Conservation (phyloP, 2,888 invertebrate species). For the Notodonta dromedarius region DNA sequence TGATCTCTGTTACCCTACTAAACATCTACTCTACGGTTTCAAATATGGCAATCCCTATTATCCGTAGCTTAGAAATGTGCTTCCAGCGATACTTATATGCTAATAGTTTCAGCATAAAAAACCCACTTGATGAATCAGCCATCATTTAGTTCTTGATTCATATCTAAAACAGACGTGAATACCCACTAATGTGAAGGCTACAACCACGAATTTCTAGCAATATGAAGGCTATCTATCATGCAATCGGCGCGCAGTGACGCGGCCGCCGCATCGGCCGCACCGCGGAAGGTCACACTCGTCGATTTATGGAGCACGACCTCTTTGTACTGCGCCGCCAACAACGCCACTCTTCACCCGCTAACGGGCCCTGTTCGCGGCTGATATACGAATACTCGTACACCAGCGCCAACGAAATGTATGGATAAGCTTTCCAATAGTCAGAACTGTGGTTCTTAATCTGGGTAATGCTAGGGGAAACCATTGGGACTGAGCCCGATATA, state of each 20-base stretch:
- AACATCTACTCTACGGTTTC: no score
- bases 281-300: conserved; percentile 63
- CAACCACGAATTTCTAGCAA: conserved; percentile 4
- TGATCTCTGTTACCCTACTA: no score
- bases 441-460: not conserved
- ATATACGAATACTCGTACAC: conserved; percentile 54
- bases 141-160: not conserved
- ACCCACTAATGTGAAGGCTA: conserved; percentile 1
- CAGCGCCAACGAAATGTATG: conserved; percentile 31
- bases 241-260: conserved; percentile 36
- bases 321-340: conserved; percentile 69
- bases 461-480: no score
- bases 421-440: conserved; percentile 27
- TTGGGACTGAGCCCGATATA: no score
- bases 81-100: no score
- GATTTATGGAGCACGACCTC: conserved; percentile 77
- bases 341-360: conserved; percentile 59
- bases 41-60: no score
- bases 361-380: conserved; percentile 50
- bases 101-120: not conserved
- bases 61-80: no score
- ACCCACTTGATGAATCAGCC: not conserved
- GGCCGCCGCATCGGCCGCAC: conserved; percentile 37
- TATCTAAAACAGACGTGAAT: not conserved
- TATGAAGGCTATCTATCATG: conserved; percentile 4